Base-by-base conservation (phyloP, 2,888 invertebrate species). In the Lumbricus terrestris region DNA sequence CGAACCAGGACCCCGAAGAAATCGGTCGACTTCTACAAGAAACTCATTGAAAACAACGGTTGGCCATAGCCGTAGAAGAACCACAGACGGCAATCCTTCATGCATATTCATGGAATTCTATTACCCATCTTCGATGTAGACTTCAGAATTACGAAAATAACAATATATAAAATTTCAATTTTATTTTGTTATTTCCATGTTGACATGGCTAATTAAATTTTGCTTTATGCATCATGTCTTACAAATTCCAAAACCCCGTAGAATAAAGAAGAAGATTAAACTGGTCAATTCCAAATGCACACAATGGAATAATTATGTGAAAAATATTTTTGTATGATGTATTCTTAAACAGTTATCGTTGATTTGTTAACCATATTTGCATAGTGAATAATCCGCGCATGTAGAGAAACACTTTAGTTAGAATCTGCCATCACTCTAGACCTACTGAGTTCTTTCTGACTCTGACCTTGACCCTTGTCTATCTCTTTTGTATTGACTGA, bases 1-100 rank as follows among this genome's bases (percentile, higher is more conserved):
- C 96, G 96, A 93, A 96, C 96, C 88, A 95, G 97, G 92, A 96
- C 96, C 90, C 95, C 96, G 83, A 97, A 97, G 95, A 94, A 96
- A 90, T 96, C 97, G n/a, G 93, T 93, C 35, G 90, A 90, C 69
- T 93, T 90, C 89, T 91, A 91, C 38, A 85, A 34, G 8, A 88
- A 91, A 83, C 42, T 91, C 37, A 54, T 90, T 5, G 82, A n/a
- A 38, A 90, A 90, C 38, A 91, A 91, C 38, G 90, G 90, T 18
- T 91, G 54, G 54, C 37, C 37, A 40, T 23, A 13, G 35, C 37
- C 82, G 20, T n/a, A 33, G 35, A 23, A 6, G 20, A 33, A 85
- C 33, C 85, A 85, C 33, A 16, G 6, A 69, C n/a, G 69, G 1
- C 69, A 69, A 69, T 69, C 69, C 69, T n/a, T 69, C n/a, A n/a